Evolutionary conservation across 2,797 vertebrate genomes (phyloP).

Genomic region (Alexandromys oeconomus): DNA sequence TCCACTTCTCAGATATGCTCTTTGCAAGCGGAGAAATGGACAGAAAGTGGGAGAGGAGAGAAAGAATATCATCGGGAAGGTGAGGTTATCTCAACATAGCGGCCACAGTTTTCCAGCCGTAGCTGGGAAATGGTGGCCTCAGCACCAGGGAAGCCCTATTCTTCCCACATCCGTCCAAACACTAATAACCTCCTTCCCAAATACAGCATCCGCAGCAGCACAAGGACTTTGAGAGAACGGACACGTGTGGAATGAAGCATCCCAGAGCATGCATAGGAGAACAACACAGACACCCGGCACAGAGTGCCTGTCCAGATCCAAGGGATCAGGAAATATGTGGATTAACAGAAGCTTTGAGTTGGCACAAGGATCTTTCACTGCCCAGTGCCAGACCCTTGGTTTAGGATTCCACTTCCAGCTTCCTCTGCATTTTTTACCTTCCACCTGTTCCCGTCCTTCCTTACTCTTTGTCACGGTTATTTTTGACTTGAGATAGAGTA

Average conservation of each 20-base stretch:
- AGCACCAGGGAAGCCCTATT: neutral
- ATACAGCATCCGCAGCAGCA: neutral
- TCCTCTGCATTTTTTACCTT: neutral
- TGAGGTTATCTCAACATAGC: no score
- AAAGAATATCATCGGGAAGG: neutral
- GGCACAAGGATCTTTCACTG: rapidly evolving
- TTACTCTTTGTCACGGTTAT: neutral
- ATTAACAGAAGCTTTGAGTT: neutral
- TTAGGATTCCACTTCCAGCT: rapidly evolving
- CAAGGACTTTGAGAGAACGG: neutral
- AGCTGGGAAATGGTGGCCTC: neutral
- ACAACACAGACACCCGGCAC: rapidly evolving
- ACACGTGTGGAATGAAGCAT: neutral
- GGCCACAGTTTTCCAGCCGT: neutral
- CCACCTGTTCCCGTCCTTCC: no score
- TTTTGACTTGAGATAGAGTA: neutral
- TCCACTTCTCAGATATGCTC: neutral
- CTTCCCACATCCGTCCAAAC: neutral
- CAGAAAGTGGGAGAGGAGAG: neutral
- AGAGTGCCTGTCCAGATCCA: neutral
- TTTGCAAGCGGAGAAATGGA: neutral
- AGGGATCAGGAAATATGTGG: neutral
- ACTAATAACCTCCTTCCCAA: neutral
- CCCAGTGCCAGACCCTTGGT: neutral
- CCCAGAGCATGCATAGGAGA: no score